Base-by-base conservation (phyloP, 1,140 invertebrate genomes). In the Drosophila varians region DNA sequence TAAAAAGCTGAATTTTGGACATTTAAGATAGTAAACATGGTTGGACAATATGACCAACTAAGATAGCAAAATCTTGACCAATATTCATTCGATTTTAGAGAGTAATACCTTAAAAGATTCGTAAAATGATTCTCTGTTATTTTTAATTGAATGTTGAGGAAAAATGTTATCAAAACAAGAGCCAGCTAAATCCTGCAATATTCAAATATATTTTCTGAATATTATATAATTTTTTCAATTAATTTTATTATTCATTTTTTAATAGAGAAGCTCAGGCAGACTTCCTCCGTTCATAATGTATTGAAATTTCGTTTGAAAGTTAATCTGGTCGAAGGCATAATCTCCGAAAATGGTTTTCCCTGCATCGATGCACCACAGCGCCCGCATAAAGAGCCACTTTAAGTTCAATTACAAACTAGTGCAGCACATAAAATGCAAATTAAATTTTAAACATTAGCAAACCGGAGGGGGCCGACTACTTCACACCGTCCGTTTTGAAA, bases 401-500 rank as follows among this genome's bases (percentile, higher is more conserved):
- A 60, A 47, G 45, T 71, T 70, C 78, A 77, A 74, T 83, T 77
- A 78, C 36, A 57, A 65, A 34, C 57, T 56, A 57, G 74, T 66
- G 74, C 54, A 61, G 72, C 45, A 48, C 54, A 83, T 62, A 60
- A 77, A 82, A 84, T 83, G 62, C 51, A 83, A 83, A 83, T 77
- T 57, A 77, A 58, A 70, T 57, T 58, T 73, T 28, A 52, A 55
- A 60, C 57, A 43, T 74, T 51, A 64, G 48, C 16, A 48, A 58
- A 56, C 42, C 40, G 18, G 40, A 31, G 36, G 19, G 28, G 53
- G 31, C 38, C 25, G 19, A 46, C 77, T 61, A 49, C 47, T 76
- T 80, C 71, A 25, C 57, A 82, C 60, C 40, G 52, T 42, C 71
- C 65, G 57, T 21, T 43, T 57, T 26, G 26, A 28, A 7, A 52